Percentiles rank a stretch among this genome's conserved stretches.
Conservation (phyloP, 1,140 invertebrate species). For the Drosophila sp. region DNA sequence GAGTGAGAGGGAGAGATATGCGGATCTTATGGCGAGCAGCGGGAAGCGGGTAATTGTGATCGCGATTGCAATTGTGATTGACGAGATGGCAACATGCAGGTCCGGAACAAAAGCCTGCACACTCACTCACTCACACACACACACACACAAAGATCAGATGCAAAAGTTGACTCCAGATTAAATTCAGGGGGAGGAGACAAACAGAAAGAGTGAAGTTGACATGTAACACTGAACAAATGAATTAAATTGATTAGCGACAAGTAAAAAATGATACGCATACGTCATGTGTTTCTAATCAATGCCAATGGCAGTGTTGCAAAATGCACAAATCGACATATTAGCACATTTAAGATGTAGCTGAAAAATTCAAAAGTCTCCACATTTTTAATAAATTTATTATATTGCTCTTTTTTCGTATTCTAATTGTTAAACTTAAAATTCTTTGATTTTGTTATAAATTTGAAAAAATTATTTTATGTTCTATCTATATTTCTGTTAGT, state of each 20-base stretch:
- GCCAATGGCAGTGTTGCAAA: background rate
- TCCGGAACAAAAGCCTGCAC: slow-evolving; percentile 19
- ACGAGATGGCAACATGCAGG: slow-evolving; percentile 35
- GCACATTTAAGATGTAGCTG: too few relatives aligned
- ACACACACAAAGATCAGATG: too few relatives aligned
- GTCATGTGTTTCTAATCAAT: slow-evolving; percentile 3
- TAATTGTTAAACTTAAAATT: too few relatives aligned
- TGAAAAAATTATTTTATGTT: too few relatives aligned
- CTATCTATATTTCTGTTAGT: too few relatives aligned
- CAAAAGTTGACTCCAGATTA: slow-evolving; percentile 12
- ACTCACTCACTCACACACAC: too few relatives aligned
- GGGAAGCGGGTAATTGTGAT: slow-evolving; percentile 3
- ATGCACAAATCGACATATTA: background rate
- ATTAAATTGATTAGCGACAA: slow-evolving; percentile 17
- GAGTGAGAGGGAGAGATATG: background rate
- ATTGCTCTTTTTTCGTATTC: too few relatives aligned
- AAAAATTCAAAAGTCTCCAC: too few relatives aligned
- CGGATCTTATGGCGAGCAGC: background rate
- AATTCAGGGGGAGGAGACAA: background rate
- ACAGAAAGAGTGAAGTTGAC: background rate
- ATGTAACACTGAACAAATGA: slow-evolving; percentile 25
- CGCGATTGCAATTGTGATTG: slow-evolving; percentile 42
- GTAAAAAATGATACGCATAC: slow-evolving; percentile 15
- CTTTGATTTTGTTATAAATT: too few relatives aligned
- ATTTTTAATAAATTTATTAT: too few relatives aligned